These are phyloP conservation scores for Holacanthus passer DNA, from an alignment of 2,113 vertebrate species.

Conservation along the genomic window DNA sequence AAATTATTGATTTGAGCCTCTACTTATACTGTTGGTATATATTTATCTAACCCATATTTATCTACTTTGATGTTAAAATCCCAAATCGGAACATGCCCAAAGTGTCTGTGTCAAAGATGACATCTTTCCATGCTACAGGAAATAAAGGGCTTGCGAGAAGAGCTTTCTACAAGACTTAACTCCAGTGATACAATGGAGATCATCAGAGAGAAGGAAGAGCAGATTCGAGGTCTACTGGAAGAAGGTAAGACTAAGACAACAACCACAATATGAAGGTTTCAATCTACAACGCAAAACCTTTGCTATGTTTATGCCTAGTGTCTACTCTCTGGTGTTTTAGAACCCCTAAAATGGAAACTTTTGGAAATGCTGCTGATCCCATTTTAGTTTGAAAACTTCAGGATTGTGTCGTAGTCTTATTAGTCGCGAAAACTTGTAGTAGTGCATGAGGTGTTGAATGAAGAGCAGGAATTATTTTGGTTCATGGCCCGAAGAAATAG, in stretches of 20 bases:
- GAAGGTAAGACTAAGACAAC: slow-evolving; percentile 90
- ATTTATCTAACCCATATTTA: background rate
- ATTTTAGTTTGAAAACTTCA: too few species aligned
- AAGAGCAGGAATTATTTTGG: background rate
- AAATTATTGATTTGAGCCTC: background rate
- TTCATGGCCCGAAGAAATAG: background rate
- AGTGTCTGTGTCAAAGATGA: background rate
- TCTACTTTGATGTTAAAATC: background rate
- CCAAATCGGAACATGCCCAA: background rate
- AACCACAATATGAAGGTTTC: too few species aligned
- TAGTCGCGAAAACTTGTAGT: background rate
- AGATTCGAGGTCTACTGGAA: slow-evolving; percentile 96
- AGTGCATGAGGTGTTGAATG: background rate
- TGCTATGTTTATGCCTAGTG: too few species aligned
- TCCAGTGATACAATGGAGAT: slow-evolving; percentile 93
- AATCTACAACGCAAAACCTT: too few species aligned
- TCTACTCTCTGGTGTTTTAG: too few species aligned
- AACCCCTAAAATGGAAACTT: too few species aligned
- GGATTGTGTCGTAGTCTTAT: too few species aligned
- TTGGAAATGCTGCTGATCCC: too few species aligned
- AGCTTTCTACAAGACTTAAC: slow-evolving; percentile 92
- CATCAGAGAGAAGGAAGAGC: slow-evolving; percentile 96
- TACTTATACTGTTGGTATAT: background rate
- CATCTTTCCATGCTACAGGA: slow-evolving; percentile 83
- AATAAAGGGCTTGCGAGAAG: slow-evolving; percentile 93